Conservation (phyloP, 2,113 vertebrate species). For the Phrynosoma blainvillii region DNA sequence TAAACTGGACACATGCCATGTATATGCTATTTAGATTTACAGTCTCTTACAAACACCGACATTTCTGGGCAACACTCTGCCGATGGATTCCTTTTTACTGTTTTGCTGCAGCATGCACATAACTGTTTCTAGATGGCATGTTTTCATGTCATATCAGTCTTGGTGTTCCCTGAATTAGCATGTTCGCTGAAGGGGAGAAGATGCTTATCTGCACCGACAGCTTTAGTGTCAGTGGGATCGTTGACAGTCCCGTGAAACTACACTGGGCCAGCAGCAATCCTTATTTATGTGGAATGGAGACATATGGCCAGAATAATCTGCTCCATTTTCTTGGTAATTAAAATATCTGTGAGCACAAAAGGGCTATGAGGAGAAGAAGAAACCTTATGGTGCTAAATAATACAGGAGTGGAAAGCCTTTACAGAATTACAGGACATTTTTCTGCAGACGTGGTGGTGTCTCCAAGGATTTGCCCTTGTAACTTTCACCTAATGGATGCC, state of each 20-base stretch:
- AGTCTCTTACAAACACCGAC: conserved; percentile 41
- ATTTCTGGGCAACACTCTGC: conserved; percentile 61
- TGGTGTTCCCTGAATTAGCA: conserved; percentile 88
- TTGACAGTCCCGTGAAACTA: conserved; percentile 75
- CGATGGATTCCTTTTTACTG: neutral
- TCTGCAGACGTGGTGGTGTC: conserved; percentile 2
- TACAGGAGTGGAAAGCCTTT: conserved; percentile 55
- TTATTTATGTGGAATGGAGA: conserved; percentile 85
- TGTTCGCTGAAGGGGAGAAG: conserved; percentile 92
- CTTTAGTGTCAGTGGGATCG: conserved; percentile 82
- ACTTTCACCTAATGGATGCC: conserved; percentile 58
- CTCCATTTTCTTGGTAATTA: conserved; percentile 94
- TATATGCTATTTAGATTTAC: neutral
- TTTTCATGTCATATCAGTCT: conserved; percentile 91
- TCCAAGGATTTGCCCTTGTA: conserved; percentile 55
- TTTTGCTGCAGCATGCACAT: conserved; percentile 65
- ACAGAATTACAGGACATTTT: conserved; percentile 46
- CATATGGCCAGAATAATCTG: conserved; percentile 94
- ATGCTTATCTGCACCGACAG: conserved; percentile 93
- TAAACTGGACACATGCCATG: too few relatives aligned
- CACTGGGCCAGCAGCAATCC: conserved; percentile 75
- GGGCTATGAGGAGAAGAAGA: conserved; percentile 59
- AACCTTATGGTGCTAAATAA: conserved; percentile 60
- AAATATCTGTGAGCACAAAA: conserved; percentile 92
- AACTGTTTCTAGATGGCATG: conserved; percentile 94